These are phyloP conservation scores for Campodea augens DNA, from an alignment of 1,140 invertebrate species.

Conservation along the genomic window DNA sequence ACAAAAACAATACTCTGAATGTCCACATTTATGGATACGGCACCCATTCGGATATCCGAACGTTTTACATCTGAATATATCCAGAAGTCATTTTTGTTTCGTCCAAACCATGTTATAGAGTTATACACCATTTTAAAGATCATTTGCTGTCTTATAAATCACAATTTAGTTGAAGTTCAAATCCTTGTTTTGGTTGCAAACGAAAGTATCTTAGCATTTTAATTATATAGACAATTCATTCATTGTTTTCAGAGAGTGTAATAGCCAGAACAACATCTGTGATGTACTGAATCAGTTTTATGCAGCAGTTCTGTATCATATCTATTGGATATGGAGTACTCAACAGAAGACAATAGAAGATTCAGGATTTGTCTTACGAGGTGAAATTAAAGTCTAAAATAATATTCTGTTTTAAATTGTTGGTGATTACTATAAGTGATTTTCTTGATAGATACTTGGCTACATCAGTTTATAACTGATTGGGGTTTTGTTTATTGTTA, in stretches of 20 bases:
- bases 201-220: not conserved
- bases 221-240: not conserved
- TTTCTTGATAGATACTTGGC: too few species aligned
- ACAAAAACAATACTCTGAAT: too few species aligned
- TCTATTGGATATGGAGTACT: slow-evolving; percentile 29
- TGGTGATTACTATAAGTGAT: too few species aligned
- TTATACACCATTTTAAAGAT: not conserved
- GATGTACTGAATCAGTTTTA: slow-evolving; percentile 31
- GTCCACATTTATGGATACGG: too few species aligned
- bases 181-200: not conserved
- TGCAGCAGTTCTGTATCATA: slow-evolving; percentile 25
- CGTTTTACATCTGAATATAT: too few species aligned
- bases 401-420: not conserved
- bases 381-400: slow-evolving; percentile 17
- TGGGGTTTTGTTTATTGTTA: too few species aligned
- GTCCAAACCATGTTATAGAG: not conserved
- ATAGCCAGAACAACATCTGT: slow-evolving; percentile 25
- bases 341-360: slow-evolving; percentile 31
- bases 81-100: slow-evolving; percentile 1
- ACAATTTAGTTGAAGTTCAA: not conserved
- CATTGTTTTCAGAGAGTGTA: slow-evolving; percentile 25
- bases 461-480: too few species aligned
- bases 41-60: too few species aligned
- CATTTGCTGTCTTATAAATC: not conserved
- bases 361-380: slow-evolving; percentile 32